Percentiles rank a stretch among this genome's conserved stretches.
Evolutionary conservation across 2,888 invertebrate species (phyloP).

Genomic region (Argyresthia goedartella): DNA sequence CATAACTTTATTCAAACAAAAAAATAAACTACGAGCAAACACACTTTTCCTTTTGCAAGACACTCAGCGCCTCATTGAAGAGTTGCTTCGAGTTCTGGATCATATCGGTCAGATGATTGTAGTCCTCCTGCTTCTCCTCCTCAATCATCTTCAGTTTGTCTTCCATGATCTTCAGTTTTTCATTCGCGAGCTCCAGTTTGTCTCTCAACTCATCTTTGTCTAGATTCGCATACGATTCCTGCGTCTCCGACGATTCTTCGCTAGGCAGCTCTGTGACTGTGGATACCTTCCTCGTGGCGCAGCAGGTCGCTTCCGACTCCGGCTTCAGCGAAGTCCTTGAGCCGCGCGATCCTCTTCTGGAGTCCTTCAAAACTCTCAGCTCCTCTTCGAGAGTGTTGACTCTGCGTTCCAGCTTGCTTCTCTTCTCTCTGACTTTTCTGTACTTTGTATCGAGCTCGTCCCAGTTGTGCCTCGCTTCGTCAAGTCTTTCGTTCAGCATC

Average conservation of each 20-base stretch:
- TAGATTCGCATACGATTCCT: conserved; percentile 30
- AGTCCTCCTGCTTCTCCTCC: conserved; percentile 73
- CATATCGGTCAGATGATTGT: conserved; percentile 64
- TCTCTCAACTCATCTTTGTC: conserved; percentile 54
- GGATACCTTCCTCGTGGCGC: conserved; percentile 3
- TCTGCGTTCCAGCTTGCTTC: conserved; percentile 41
- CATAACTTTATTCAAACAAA: too few species aligned
- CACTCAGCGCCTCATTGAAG: conserved; percentile 64
- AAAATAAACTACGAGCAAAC: conserved; percentile 31
- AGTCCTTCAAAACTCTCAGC: conserved; percentile 30
- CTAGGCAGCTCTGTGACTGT: background rate
- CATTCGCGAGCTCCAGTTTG: conserved; percentile 73
- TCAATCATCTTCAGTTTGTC: conserved; percentile 74
- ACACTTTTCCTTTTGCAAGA: conserved; percentile 55
- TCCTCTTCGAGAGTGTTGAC: conserved; percentile 33
- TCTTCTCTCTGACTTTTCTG: conserved; percentile 69
- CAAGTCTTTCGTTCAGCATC: conserved; percentile 68
- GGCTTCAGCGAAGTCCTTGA: conserved; percentile 33
- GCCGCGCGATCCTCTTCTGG: conserved; percentile 32
- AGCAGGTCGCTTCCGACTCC: conserved; percentile 16
- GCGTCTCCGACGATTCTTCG: background rate
- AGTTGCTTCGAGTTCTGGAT: conserved; percentile 68
- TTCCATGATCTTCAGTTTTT: conserved; percentile 75
- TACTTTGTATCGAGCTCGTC: conserved; percentile 69
- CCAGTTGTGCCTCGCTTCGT: conserved; percentile 69